These are phyloP conservation scores for Malurus leucopterus DNA, from an alignment of 2,797 vertebrate species.

Conservation along the genomic window DNA sequence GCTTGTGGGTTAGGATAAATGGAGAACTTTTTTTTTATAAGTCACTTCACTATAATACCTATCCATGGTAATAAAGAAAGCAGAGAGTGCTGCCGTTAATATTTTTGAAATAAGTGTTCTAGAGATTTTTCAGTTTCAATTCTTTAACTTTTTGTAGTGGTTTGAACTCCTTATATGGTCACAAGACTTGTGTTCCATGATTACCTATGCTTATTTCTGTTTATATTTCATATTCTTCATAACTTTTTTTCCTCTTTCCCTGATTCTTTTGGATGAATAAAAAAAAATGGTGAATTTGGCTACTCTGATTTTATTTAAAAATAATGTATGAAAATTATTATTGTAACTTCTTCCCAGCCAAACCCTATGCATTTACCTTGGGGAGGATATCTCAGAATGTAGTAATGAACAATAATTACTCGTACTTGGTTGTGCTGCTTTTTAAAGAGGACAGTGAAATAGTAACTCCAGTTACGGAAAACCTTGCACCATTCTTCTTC, in stretches of 20 bases:
- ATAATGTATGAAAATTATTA: background rate
- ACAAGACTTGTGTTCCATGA: background rate
- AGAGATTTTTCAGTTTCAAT: background rate
- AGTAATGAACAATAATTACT: background rate
- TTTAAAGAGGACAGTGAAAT: background rate
- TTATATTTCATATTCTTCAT: background rate
- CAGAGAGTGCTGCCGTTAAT: background rate
- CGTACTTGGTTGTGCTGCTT: background rate
- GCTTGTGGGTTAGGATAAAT: background rate
- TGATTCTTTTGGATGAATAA: background rate
- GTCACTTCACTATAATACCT: background rate
- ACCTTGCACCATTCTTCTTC: background rate
- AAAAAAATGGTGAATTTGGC: background rate
- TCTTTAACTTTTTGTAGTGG: background rate
- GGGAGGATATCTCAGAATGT: background rate
- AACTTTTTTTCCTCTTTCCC: background rate
- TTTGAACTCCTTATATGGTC: background rate
- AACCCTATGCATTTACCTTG: background rate
- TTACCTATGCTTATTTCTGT: background rate
- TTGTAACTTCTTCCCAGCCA: background rate
- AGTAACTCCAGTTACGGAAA: background rate
- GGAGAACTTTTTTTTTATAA: background rate
- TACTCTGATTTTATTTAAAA: background rate
- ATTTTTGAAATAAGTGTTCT: background rate
- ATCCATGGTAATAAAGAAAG: background rate